These are phyloP conservation scores for Napeogenes sylphis DNA, from an alignment of 2,888 invertebrate genomes.

Conservation along the genomic window DNA sequence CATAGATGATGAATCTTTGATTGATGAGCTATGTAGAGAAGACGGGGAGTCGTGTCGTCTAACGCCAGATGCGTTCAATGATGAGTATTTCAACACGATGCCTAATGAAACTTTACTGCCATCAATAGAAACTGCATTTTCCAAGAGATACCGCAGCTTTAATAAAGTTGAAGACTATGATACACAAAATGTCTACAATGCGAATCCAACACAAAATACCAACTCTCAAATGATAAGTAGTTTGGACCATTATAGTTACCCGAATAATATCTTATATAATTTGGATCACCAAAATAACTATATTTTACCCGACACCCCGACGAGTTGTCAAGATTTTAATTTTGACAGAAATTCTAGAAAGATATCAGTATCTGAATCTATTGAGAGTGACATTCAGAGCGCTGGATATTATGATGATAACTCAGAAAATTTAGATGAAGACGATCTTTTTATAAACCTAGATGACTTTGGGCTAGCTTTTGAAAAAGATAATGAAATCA, in stretches of 20 bases:
- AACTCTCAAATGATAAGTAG: conserved; percentile 48
- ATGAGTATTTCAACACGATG: conserved; percentile 52
- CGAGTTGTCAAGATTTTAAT: conserved; percentile 64
- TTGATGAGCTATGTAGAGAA: conserved; percentile 70
- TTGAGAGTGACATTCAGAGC: conserved; percentile 68
- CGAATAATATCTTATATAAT: conserved; percentile 66
- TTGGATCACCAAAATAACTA: conserved; percentile 60
- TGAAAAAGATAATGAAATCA: conserved; percentile 51
- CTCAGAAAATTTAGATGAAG: conserved; percentile 67
- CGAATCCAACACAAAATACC: conserved; percentile 34
- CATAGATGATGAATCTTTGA: conserved; percentile 69
- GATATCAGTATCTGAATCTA: conserved; percentile 63
- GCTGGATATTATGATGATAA: conserved; percentile 66
- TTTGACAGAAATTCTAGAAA: conserved; percentile 62
- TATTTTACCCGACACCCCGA: conserved; percentile 64
- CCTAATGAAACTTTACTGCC: conserved; percentile 59
- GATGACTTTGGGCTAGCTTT: conserved; percentile 67
- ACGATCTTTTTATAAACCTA: conserved; percentile 67
- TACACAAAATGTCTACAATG: conserved; percentile 32
- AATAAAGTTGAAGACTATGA: conserved; percentile 43
- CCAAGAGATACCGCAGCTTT: conserved; percentile 60
- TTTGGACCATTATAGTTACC: conserved; percentile 69
- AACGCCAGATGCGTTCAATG: conserved; percentile 59
- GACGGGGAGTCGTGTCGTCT: conserved; percentile 59
- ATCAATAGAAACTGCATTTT: conserved; percentile 68